A percentile compares a stretch with the other conserved stretches of the same genome.
These are phyloP conservation scores for Corbicula japonica DNA, from an alignment of 2,888 invertebrate species.

Conservation along the genomic window DNA sequence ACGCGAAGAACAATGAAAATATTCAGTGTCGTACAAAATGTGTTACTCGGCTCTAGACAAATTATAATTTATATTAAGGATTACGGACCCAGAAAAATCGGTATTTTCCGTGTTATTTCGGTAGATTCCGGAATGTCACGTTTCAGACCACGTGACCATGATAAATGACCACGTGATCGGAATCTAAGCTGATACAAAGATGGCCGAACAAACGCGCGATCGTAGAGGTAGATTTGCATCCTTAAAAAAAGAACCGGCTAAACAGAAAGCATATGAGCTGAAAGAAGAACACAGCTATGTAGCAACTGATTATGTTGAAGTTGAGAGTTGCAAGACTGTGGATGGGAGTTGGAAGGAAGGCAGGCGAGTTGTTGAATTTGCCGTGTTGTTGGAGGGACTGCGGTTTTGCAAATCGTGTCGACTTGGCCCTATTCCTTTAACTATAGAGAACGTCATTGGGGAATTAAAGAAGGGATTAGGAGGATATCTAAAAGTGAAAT, in stretches of 20 bases:
- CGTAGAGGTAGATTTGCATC: slow-evolving; percentile 12
- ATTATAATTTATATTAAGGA: no score
- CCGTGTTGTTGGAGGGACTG: slow-evolving; percentile 5
- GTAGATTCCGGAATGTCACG: not conserved
- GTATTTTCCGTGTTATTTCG: slow-evolving; percentile 1
- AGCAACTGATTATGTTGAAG: slow-evolving; percentile 16
- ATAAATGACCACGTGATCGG: slow-evolving; percentile 27
- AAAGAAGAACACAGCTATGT: slow-evolving; percentile 9
- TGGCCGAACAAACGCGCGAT: slow-evolving; percentile 6
- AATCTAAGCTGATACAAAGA: slow-evolving; percentile 7
- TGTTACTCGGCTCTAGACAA: no score
- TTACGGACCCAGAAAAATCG: slow-evolving; percentile 1
- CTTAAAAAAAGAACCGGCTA: slow-evolving; percentile 10
- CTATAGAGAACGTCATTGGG: slow-evolving; percentile 8
- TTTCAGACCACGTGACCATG: slow-evolving; percentile 15
- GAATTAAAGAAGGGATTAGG: slow-evolving; percentile 23
- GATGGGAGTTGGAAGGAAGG: slow-evolving; percentile 9
- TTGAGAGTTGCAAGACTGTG: not conserved
- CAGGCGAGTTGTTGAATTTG: slow-evolving; percentile 12
- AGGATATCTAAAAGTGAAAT: no score
- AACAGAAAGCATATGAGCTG: slow-evolving; percentile 11
- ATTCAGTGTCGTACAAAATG: no score
- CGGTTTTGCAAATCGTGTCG: not conserved
- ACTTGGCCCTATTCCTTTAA: slow-evolving; percentile 18
- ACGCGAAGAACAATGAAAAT: no score